Base-by-base conservation (phyloP, 2,113 vertebrate species). In the Procavia capensis region DNA sequence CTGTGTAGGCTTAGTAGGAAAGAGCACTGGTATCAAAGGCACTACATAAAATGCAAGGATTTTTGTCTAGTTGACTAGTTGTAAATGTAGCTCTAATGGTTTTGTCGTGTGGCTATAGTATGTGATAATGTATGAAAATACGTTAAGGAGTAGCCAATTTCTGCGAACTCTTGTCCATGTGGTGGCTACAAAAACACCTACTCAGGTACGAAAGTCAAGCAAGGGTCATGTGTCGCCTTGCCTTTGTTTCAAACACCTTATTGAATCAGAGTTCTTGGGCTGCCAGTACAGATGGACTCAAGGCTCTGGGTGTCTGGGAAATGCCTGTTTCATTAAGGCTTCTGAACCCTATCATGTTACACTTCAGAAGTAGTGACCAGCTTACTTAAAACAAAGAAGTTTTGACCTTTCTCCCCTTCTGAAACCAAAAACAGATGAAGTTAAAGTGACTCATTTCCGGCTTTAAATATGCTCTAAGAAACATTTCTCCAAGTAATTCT, bases 371-470 rank as follows among this genome's bases (percentile, higher is more conserved):
- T 92, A 98, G 98, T 98, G 98, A 98, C 98, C 98, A 98, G 98
- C 95, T 98, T 97, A 97, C 98, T 99, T 98, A 98, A 98, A 99
- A 98, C 98, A 98, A 99, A 98, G 98, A 98, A 98, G 97, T 95
- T 98, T 97, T 99, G 98, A 99, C 98, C 99, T 99, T 98, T 99
- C 95, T 99, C 98, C 98, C 98, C 97, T 98, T 97, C 96, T 97
- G 97, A 98, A 99, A 99, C 98, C 97, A 98, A 99, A 99, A 99
- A 93, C 99, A 99, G 98, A 99, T 99, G 99, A 98, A 98, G 97
- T 97, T 98, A 98, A 99, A 99, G 98, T 98, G 99, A 99, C 98
- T 99, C 98, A 99, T 98, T 99, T 99, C 99, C 98, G 96, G 98
- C 98, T 98, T 98, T 98, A 98, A 99, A 99, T 98, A 99, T 98